Evolutionary conservation across 92 coral and sea anemone genomes (phyloP).

Genomic region (Epizoanthus stellaris): DNA sequence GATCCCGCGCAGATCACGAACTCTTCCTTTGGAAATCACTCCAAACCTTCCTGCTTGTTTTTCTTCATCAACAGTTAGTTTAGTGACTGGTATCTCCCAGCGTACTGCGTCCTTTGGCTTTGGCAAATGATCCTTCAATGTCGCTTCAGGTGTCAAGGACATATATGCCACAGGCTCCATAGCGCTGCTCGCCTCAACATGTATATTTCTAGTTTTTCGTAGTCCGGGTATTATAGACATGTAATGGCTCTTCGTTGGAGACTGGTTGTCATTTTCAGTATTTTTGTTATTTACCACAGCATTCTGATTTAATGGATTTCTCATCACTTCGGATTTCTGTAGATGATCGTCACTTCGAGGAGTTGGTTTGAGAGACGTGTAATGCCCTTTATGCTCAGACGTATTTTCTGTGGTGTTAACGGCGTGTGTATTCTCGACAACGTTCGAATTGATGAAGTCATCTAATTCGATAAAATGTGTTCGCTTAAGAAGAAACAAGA

Average conservation of each 20-base stretch:
- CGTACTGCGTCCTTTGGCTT: neutral
- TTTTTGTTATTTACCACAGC: neutral
- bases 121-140: neutral
- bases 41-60: conserved; percentile 12
- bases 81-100: conserved; percentile 21
- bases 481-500: no score
- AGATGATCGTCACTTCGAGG: neutral
- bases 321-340: neutral
- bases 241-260: neutral
- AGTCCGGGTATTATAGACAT: conserved; percentile 27
- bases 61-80: conserved; percentile 7
- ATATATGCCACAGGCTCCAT: neutral
- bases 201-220: neutral
- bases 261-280: neutral
- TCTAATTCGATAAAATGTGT: no score
- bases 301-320: neutral
- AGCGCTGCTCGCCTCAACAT: neutral
- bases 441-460: no score
- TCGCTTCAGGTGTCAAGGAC: neutral
- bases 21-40: conserved; percentile 23
- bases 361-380: neutral
- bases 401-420: no score
- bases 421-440: no score
- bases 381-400: no score
- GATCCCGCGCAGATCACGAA: neutral